Conservation (phyloP, 2,888 invertebrate species). For the Drosophila subsilvestris region DNA sequence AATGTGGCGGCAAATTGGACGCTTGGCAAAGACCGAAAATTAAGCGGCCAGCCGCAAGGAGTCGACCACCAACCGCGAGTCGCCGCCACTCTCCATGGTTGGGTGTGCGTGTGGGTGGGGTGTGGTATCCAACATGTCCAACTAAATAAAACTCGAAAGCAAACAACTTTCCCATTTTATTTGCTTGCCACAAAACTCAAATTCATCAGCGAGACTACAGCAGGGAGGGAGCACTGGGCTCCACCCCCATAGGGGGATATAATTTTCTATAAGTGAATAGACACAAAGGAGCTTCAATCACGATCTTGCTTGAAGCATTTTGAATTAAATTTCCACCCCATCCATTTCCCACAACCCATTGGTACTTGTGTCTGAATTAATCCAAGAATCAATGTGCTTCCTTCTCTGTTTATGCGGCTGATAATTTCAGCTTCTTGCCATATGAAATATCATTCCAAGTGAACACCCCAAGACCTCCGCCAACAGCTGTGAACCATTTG, state of each 20-base stretch:
- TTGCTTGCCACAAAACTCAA: conserved; percentile 70
- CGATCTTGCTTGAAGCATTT: no score
- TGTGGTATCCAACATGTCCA: conserved; percentile 50
- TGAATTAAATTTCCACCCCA: no score
- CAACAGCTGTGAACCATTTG: background rate
- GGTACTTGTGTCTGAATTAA: background rate
- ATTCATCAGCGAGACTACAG: conserved; percentile 45
- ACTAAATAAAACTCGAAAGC: conserved; percentile 64
- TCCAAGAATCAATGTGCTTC: background rate
- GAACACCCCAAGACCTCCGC: background rate
- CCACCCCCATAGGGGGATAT: no score
- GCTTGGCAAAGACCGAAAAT: conserved; percentile 67
- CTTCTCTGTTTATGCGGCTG: background rate
- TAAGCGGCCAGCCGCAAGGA: conserved; percentile 70
- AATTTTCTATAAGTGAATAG: no score
- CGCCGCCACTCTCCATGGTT: background rate
- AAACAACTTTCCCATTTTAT: conserved; percentile 72
- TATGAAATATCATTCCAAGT: background rate
- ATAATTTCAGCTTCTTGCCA: background rate
- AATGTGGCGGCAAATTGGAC: conserved; percentile 78
- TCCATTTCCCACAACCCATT: background rate
- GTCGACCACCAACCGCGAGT: background rate
- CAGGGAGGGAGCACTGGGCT: background rate
- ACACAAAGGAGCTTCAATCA: no score
- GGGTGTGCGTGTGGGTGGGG: conserved; percentile 1